Evolutionary conservation across 2,113 vertebrate genomes (phyloP).

Genomic region (Porphyrio hochstetteri): DNA sequence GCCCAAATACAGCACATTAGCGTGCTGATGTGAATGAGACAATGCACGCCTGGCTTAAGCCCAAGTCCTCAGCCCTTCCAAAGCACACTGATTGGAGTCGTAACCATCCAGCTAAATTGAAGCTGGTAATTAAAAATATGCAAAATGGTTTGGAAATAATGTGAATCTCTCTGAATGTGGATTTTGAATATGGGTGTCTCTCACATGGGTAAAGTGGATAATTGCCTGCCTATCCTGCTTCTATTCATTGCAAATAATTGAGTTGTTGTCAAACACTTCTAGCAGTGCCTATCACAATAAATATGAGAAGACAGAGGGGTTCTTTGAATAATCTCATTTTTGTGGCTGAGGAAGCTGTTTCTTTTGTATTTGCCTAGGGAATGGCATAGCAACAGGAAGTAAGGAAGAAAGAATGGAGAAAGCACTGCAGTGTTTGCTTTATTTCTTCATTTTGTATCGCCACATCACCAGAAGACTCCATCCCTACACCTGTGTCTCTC

Average conservation of each 20-base stretch:
- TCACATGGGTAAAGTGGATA: slow-evolving; percentile 62
- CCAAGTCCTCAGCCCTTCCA: slow-evolving; percentile 55
- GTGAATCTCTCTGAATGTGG: slow-evolving; percentile 38
- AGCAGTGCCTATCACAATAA: slow-evolving; percentile 62
- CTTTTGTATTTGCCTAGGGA: slow-evolving; percentile 47
- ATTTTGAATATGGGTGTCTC: slow-evolving; percentile 60
- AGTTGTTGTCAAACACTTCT: slow-evolving; percentile 71
- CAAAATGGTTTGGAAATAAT: slow-evolving; percentile 59
- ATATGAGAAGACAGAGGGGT: slow-evolving; percentile 27
- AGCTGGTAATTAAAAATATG: slow-evolving; percentile 70
- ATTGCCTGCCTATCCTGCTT: slow-evolving; percentile 61
- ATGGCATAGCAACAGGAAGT: slow-evolving; percentile 62
- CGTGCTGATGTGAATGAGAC: background rate
- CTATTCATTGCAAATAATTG: slow-evolving; percentile 60
- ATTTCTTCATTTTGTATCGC: background rate
- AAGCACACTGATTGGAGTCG: slow-evolving; percentile 57
- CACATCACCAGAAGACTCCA: fast-evolving
- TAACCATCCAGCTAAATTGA: slow-evolving; percentile 39
- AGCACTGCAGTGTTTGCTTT: background rate
- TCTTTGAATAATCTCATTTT: slow-evolving; percentile 57
- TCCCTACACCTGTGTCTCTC: background rate
- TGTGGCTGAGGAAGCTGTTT: slow-evolving; percentile 40
- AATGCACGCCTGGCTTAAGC: background rate
- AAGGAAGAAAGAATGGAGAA: background rate
- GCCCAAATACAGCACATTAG: background rate